phyloP scores from a whole-genome alignment of 2,113 vertebrate genomes.

The Glaucidium brasilianum region DNA sequence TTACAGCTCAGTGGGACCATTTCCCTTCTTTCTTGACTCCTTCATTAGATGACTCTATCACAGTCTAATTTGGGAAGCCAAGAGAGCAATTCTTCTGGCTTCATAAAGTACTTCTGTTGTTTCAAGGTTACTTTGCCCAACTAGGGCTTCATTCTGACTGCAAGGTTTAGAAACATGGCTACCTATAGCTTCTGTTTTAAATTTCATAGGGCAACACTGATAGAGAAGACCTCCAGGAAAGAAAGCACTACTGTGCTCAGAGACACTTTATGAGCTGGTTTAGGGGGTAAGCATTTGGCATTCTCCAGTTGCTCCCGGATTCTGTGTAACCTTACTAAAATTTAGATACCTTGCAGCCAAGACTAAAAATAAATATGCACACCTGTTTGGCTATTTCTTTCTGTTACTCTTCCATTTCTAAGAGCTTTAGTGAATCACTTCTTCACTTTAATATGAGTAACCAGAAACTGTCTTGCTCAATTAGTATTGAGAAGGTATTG shows the following conservation, averaged over 20 bases:
- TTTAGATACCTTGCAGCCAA: not conserved
- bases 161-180: not conserved
- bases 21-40: not conserved
- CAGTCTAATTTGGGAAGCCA: not conserved
- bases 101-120: not conserved
- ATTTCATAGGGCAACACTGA: not conserved
- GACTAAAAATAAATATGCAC: not conserved
- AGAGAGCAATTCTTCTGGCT: not conserved
- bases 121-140: not conserved
- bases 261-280: not conserved
- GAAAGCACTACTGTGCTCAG: not conserved
- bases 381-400: not conserved
- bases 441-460: not conserved
- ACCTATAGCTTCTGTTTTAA: not conserved
- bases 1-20: not conserved
- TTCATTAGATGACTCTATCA: not conserved
- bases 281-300: not conserved
- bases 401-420: not conserved
- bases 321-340: not conserved
- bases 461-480: not conserved
- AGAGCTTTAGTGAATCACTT: not conserved
- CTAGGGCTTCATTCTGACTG: not conserved
- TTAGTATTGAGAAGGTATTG: not conserved
- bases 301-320: not conserved
- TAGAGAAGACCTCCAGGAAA: not conserved